Conservation (phyloP, 2,113 vertebrate genomes). For the Sinocyclocheilus anshuiensis region DNA sequence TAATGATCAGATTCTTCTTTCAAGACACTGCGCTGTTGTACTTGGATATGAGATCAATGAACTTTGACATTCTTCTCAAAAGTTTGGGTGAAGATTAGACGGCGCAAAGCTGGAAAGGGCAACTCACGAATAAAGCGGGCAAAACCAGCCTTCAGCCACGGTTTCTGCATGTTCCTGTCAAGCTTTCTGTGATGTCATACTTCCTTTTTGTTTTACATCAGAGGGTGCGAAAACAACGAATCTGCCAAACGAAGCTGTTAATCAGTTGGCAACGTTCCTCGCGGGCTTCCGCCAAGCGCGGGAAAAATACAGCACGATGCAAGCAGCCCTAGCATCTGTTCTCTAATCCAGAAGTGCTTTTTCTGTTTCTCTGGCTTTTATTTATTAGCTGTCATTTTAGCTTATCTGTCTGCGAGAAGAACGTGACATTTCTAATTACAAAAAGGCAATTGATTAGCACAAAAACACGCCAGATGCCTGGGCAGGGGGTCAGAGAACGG, state of each 20-base stretch:
- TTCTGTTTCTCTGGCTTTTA: conserved; percentile 49
- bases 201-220: conserved; percentile 50
- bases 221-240: conserved; percentile 59
- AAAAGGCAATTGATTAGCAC: conserved; percentile 74
- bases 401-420: conserved; percentile 67
- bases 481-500: conserved; percentile 62
- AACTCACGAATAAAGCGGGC: not conserved
- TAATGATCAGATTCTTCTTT: conserved; percentile 18
- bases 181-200: conserved; percentile 57
- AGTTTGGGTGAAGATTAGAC: conserved; percentile 15
- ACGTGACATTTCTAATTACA: conserved; percentile 74
- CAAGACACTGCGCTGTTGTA: not conserved
- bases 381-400: conserved; percentile 71
- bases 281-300: conserved; percentile 62
- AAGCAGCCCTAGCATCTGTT: conserved; percentile 67
- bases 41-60: conserved; percentile 6
- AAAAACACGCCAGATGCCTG: conserved; percentile 64
- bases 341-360: conserved; percentile 61
- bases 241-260: conserved; percentile 60
- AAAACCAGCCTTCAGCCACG: conserved; percentile 7
- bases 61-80: conserved; percentile 22
- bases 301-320: conserved; percentile 56
- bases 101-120: not conserved
- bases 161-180: conserved; percentile 27
- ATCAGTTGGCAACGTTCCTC: conserved; percentile 65